Evolutionary conservation across 2,113 vertebrate genomes (phyloP).

Genomic region (Lethenteron reissneri): DNA sequence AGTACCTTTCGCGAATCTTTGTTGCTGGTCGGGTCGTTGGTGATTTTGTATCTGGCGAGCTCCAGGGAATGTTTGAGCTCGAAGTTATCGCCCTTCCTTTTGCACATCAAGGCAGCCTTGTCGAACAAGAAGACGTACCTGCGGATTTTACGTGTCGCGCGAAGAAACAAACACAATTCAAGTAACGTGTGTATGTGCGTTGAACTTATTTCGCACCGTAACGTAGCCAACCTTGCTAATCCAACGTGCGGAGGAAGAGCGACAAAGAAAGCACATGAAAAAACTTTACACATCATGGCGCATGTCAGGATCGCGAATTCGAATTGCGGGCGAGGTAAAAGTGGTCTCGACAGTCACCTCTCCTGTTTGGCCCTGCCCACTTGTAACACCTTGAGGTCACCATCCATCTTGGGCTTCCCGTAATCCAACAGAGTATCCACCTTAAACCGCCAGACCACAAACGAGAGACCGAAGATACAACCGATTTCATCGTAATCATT

Average conservation of each 20-base stretch:
- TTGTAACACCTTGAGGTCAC: slow-evolving; percentile 77
- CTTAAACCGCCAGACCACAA: slow-evolving; percentile 21
- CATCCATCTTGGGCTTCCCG: slow-evolving; percentile 80
- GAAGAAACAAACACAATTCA: too few relatives aligned
- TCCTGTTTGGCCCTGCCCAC: slow-evolving; percentile 88
- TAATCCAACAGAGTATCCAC: slow-evolving; percentile 84
- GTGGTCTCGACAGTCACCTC: slow-evolving; percentile 27
- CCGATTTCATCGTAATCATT: background rate
- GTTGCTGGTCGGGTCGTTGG: slow-evolving; percentile 5
- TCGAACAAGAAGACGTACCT: slow-evolving; percentile 1
- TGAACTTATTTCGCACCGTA: too few relatives aligned
- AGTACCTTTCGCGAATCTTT: background rate
- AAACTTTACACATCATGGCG: too few relatives aligned
- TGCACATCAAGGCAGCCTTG: slow-evolving; percentile 5
- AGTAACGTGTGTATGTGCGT: too few relatives aligned
- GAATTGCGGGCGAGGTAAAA: too few relatives aligned
- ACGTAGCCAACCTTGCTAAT: too few relatives aligned
- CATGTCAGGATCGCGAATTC: too few relatives aligned
- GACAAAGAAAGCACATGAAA: too few relatives aligned
- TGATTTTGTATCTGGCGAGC: slow-evolving; percentile 3
- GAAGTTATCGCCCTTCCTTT: background rate
- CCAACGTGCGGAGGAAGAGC: too few relatives aligned
- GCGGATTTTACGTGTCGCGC: too few relatives aligned
- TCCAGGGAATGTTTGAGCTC: slow-evolving; percentile 2
- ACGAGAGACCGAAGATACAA: background rate